These are phyloP conservation scores for Epirrhoe tristata DNA, from an alignment of 2,888 invertebrate genomes.

Conservation along the genomic window DNA sequence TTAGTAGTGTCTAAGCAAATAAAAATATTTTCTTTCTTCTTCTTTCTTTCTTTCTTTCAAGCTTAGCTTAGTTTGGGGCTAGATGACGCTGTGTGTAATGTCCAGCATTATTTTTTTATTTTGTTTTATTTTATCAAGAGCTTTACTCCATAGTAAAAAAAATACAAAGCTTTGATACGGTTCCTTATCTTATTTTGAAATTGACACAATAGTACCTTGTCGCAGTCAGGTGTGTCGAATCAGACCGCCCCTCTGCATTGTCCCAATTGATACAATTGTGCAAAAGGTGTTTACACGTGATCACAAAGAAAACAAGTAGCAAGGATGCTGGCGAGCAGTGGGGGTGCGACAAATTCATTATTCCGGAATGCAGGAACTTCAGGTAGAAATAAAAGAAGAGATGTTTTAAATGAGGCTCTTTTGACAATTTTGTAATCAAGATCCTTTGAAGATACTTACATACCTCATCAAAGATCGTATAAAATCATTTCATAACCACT, in stretches of 20 bases:
- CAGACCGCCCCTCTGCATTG: slow-evolving; percentile 35
- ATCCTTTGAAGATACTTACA: background rate
- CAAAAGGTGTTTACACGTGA: slow-evolving; percentile 39
- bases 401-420: too few species aligned
- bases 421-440: background rate
- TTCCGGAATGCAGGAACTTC: background rate
- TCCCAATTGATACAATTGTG: slow-evolving; percentile 34
- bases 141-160: background rate
- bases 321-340: slow-evolving; percentile 6
- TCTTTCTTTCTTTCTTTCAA: too few species aligned
- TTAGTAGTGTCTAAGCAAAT: too few species aligned
- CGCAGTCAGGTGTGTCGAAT: slow-evolving; percentile 39
- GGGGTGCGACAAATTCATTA: slow-evolving; percentile 22
- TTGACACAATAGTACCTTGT: slow-evolving; percentile 6
- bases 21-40: too few species aligned
- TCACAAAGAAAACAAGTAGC: slow-evolving; percentile 38
- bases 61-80: too few species aligned
- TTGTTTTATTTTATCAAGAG: too few species aligned
- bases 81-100: too few species aligned
- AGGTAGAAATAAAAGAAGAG: background rate
- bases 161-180: background rate
- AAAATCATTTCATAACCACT: too few species aligned
- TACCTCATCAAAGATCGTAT: too few species aligned
- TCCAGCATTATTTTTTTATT: too few species aligned
- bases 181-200: background rate